These are phyloP conservation scores for Hemithea aestivaria DNA, from an alignment of 2,888 invertebrate species.

Conservation along the genomic window DNA sequence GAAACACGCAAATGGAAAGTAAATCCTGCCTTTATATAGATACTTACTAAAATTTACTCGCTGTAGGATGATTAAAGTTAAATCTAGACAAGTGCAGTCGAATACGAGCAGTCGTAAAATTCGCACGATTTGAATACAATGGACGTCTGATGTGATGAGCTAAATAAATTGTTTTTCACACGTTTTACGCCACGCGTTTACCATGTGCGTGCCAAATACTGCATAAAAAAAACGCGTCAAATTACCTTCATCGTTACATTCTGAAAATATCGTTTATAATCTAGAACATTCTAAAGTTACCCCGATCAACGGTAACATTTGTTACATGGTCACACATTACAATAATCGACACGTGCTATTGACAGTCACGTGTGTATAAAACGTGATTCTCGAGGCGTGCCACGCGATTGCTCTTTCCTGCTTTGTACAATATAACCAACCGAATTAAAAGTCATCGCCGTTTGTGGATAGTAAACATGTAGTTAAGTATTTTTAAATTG, in stretches of 20 bases:
- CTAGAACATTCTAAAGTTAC: conserved; percentile 7
- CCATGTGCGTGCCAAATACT: no score
- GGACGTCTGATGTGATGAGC: no score
- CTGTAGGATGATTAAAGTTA: no score
- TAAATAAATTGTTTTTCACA: no score
- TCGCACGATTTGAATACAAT: no score
- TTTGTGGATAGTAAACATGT: not conserved
- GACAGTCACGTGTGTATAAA: conserved; percentile 47
- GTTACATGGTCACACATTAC: conserved; percentile 21
- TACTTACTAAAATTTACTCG: no score
- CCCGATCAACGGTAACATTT: conserved; percentile 9
- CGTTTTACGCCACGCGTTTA: not conserved
- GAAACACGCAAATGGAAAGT: no score
- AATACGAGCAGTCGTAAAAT: no score
- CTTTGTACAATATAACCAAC: conserved; percentile 20
- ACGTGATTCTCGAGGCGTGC: conserved; percentile 44
- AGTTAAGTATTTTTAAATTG: not conserved
- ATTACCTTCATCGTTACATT: no score
- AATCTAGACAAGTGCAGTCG: no score
- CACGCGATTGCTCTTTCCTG: conserved; percentile 35
- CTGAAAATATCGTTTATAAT: not conserved
- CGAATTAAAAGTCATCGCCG: conserved; percentile 22
- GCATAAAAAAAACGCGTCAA: no score
- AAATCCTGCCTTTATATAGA: no score
- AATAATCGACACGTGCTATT: conserved; percentile 41